Conservation (phyloP, 2,113 vertebrate species). For the Serinus canaria region DNA sequence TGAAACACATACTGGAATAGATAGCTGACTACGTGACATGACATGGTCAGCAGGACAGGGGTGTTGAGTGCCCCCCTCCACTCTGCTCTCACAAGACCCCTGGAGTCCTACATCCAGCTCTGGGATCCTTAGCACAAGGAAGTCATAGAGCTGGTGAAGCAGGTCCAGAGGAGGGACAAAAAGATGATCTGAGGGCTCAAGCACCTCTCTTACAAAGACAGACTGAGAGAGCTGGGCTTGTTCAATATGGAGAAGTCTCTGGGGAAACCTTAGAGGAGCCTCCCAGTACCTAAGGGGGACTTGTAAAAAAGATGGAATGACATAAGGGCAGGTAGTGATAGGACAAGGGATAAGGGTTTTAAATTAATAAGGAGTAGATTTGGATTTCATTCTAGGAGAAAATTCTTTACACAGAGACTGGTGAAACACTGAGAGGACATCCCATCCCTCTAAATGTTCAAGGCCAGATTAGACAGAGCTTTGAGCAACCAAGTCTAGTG, state of each 20-base stretch:
- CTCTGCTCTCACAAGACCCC: not conserved
- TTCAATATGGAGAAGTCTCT: not conserved
- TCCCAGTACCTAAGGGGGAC: not conserved
- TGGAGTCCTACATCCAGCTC: not conserved
- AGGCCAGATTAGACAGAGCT: not conserved
- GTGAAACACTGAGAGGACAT: not conserved
- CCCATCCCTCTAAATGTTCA: not conserved
- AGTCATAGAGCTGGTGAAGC: not conserved
- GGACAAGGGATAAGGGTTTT: not conserved
- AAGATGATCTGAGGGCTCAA: not conserved
- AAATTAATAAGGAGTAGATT: not conserved
- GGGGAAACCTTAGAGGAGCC: not conserved
- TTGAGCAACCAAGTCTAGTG: not conserved
- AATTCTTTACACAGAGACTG: not conserved
- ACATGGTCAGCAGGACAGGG: not conserved
- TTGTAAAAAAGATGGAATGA: not conserved
- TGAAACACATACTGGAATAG: not conserved
- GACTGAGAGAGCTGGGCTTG: not conserved
- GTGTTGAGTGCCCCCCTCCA: not conserved
- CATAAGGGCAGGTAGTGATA: not conserved
- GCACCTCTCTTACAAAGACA: no score
- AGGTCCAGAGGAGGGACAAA: not conserved
- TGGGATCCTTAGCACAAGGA: not conserved
- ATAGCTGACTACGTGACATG: not conserved
- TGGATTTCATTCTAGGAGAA: not conserved